Evolutionary conservation across 1,140 invertebrate genomes (phyloP).

Genomic region (Kradibia gibbosae): DNA sequence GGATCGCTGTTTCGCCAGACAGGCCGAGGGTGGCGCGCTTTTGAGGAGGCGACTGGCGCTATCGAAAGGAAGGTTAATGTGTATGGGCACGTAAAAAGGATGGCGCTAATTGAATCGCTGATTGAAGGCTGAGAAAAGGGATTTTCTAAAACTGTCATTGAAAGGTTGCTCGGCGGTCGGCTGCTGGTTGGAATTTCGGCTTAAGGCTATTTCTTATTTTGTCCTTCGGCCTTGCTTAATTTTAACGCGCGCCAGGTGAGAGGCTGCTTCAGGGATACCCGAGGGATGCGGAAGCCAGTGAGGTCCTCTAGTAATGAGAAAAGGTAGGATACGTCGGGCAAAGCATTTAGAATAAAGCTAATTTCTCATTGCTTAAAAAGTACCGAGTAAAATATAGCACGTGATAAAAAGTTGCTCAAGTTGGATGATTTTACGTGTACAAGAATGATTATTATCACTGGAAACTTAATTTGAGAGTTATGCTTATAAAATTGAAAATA

Average conservation of each 20-base stretch:
- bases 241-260: neutral
- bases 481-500: no score
- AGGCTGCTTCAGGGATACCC: neutral
- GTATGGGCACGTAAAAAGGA: neutral
- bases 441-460: no score
- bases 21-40: constrained; percentile 16
- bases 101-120: constrained; percentile 42
- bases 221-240: neutral
- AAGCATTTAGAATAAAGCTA: no score
- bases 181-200: neutral
- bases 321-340: neutral
- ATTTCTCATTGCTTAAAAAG: no score
- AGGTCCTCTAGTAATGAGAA: neutral
- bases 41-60: constrained; percentile 33
- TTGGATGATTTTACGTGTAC: no score
- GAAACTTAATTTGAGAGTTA: no score
- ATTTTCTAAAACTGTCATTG: neutral
- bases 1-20: neutral
- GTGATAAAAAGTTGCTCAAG: no score
- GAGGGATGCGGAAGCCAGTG: neutral
- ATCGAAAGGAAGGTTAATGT: no score
- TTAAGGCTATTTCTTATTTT: neutral
- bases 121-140: neutral
- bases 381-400: no score
- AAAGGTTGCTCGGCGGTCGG: neutral